Evolutionary conservation across 2,797 vertebrate species (phyloP), one percentile per base, ranked within the genome.

Genomic region (Scomberomorus guttatus): DNA sequence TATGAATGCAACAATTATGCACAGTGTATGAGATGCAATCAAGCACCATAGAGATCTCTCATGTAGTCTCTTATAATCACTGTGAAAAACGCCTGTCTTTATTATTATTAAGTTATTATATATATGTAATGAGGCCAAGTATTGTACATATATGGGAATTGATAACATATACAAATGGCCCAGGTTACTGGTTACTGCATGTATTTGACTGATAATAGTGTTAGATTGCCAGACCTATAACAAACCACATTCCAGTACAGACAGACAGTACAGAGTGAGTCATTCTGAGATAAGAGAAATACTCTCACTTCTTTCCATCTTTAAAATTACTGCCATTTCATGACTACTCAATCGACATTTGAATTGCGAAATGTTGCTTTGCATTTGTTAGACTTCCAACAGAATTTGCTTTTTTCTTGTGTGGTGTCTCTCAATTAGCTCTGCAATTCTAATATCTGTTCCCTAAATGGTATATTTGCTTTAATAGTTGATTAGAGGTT

Each of bases 401-500:
- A 13, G 17, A 20, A 20, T 50, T 48, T 18, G 17, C 44, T 6
- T 48, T 6, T 48, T 50, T 20, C 14, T 25, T 48, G 18, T 51
- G 5, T 7, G 46, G 6, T 20, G 17, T 48, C 8, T n/a, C 24
- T 13, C 12, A 51, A 22, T 22, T 32, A n/a, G 27, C 20, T 34
- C 13, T 13, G 8, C 14, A 25, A n/a, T 32, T 12, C 7, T 24
- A 11, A 65, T 22, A 10, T 18, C 42, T 44, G 9, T 18, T 42
- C 57, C 18, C 48, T 27, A 34, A 46, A 64, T 32, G 15, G n/a
- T 56, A 14, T 29, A 10, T 56, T 75, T 59, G 9, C 55, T 57
- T 52, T 58, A 52, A 72, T 52, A 60, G 27, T 68, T 62, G 25
- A 72, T 64, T 17, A 69, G 34, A 80, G 51, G 37, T 75, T 58